Conservation (phyloP, 2,797 vertebrate genomes). For the Catostomus latipinnis region DNA sequence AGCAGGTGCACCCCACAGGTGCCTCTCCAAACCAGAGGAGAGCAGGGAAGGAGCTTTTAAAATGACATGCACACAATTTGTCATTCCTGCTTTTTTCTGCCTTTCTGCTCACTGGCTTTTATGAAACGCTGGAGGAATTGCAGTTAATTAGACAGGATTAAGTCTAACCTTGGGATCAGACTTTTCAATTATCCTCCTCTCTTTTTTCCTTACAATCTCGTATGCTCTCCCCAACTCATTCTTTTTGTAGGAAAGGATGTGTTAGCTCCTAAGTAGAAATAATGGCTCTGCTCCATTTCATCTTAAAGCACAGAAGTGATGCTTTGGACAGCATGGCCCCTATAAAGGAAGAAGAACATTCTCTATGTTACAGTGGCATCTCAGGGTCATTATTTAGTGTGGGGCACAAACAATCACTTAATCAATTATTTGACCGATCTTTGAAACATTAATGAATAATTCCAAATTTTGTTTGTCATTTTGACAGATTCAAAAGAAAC, state of each 20-base stretch:
- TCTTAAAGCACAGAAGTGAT: slow-evolving; percentile 39
- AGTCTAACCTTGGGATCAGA: slow-evolving; percentile 56
- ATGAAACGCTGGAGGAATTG: slow-evolving; percentile 61
- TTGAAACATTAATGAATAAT: no score
- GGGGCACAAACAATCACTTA: no score
- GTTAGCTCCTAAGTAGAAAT: slow-evolving; percentile 34
- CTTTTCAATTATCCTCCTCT: slow-evolving; percentile 48
- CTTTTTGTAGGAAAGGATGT: slow-evolving; percentile 15
- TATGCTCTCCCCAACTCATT: slow-evolving; percentile 19
- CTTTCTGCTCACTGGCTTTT: slow-evolving; percentile 50
- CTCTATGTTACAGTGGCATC: neutral
- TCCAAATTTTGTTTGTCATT: no score
- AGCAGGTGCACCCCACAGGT: slow-evolving; percentile 39
- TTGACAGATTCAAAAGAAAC: no score
- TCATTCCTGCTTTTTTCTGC: slow-evolving; percentile 52
- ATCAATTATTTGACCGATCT: no score
- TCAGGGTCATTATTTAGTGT: no score
- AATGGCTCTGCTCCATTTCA: slow-evolving; percentile 36
- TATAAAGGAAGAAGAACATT: no score
- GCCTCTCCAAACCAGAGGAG: slow-evolving; percentile 25
- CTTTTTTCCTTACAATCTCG: slow-evolving; percentile 31
- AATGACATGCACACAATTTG: slow-evolving; percentile 57
- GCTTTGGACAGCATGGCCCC: slow-evolving; percentile 3
- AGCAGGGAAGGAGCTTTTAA: slow-evolving; percentile 49
- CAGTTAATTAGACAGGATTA: slow-evolving; percentile 73